Conservation (phyloP, 2,888 invertebrate species). For the Aphidius colemani region DNA sequence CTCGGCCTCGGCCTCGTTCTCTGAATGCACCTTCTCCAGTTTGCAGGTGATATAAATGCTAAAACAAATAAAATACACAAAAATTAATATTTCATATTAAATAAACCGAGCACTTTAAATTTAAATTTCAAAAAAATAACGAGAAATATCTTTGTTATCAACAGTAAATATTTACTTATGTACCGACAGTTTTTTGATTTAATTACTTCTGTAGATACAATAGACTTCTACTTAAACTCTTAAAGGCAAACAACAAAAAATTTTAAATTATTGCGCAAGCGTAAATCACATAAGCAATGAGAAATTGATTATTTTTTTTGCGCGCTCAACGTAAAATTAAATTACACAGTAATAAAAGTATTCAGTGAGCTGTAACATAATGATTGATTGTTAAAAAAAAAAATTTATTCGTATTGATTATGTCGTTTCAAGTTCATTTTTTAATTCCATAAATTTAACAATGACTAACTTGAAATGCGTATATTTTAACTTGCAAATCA, state of each 20-base stretch:
- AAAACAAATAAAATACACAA: constrained; percentile 42
- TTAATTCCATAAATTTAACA: too few relatives aligned
- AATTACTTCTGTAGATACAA: background rate
- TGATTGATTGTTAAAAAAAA: too few relatives aligned
- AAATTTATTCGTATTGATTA: too few relatives aligned
- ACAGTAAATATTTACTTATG: background rate
- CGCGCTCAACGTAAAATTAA: constrained; percentile 43
- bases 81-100: constrained; percentile 20
- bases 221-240: background rate
- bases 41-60: constrained; percentile 58
- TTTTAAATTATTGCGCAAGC: constrained; percentile 36
- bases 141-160: constrained; percentile 9
- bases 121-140: constrained; percentile 2
- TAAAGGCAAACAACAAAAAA: background rate
- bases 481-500: too few relatives aligned
- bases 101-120: too few relatives aligned
- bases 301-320: constrained; percentile 42
- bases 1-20: constrained; percentile 57
- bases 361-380: too few relatives aligned
- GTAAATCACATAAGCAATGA: constrained; percentile 29
- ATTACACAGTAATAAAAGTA: constrained; percentile 34
- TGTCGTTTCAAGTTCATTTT: too few relatives aligned
- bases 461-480: too few relatives aligned
- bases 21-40: constrained; percentile 57
- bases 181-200: background rate